Conservation (phyloP, 2,113 vertebrate species). For the Clarias gariepinus region DNA sequence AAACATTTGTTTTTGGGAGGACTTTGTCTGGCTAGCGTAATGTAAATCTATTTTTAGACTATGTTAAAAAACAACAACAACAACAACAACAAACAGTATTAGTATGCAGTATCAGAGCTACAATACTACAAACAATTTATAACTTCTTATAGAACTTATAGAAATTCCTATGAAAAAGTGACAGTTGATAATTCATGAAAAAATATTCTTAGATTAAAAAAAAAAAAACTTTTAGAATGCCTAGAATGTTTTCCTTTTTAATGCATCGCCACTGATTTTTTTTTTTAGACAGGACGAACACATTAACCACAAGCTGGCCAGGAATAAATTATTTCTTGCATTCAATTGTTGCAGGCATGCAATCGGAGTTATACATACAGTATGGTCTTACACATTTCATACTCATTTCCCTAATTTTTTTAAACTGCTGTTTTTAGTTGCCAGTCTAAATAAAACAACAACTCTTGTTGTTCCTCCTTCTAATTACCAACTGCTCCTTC, state of each 20-base stretch:
- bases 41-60: not conserved
- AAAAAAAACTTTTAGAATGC: too few relatives aligned
- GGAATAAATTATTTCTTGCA: not conserved
- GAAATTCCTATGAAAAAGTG: not conserved
- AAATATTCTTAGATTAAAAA: too few relatives aligned
- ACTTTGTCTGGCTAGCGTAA: not conserved
- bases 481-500: too few relatives aligned
- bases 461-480: too few relatives aligned
- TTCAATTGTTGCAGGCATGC: not conserved
- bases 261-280: not conserved
- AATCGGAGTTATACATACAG: too few relatives aligned
- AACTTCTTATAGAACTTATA: too few relatives aligned
- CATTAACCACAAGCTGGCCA: not conserved
- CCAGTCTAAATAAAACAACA: too few relatives aligned
- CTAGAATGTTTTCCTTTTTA: not conserved
- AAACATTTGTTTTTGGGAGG: not conserved
- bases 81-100: not conserved
- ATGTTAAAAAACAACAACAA: not conserved
- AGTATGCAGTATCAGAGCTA: not conserved
- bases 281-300: not conserved
- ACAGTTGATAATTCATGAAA: not conserved
- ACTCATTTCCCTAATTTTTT: too few relatives aligned
- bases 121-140: too few relatives aligned
- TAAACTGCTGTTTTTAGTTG: too few relatives aligned
- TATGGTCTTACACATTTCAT: too few relatives aligned